Evolutionary conservation across 2,888 invertebrate species (phyloP).

Genomic region (Bellardia bayeri): DNA sequence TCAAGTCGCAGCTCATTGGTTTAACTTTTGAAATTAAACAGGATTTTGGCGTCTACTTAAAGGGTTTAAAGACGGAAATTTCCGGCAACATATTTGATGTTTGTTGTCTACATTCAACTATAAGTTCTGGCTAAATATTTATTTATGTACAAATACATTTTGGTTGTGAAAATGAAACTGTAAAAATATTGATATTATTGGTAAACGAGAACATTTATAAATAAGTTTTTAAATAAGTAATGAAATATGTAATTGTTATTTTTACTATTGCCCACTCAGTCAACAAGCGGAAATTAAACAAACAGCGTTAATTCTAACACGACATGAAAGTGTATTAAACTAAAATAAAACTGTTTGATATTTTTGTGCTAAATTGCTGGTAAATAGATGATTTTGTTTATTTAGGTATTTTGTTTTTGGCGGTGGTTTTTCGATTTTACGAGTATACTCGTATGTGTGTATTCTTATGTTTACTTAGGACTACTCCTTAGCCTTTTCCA

Average conservation of each 20-base stretch:
- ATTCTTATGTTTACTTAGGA: too few relatives aligned
- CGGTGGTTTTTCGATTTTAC: too few relatives aligned
- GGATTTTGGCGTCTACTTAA: constrained; percentile 1
- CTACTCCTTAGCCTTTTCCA: too few relatives aligned
- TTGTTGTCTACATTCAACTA: not conserved
- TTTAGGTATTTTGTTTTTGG: too few relatives aligned
- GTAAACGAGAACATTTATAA: not conserved
- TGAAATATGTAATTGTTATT: constrained; percentile 7
- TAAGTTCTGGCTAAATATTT: not conserved
- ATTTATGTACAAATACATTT: too few relatives aligned
- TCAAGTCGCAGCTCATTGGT: constrained; percentile 1
- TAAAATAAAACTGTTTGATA: too few relatives aligned
- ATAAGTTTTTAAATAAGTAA: not conserved
- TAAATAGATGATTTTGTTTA: too few relatives aligned
- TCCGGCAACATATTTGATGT: not conserved
- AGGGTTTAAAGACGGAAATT: constrained; percentile 19
- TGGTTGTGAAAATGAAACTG: not conserved
- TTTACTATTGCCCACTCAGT: not conserved
- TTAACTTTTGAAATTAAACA: constrained; percentile 28
- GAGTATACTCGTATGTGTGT: too few relatives aligned
- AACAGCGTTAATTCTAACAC: not conserved
- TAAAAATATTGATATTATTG: not conserved
- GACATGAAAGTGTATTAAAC: too few relatives aligned
- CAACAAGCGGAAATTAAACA: not conserved
- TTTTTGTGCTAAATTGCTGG: too few relatives aligned